phyloP scores from a whole-genome alignment of 2,888 invertebrate genomes.

The Zele albiditarsus region DNA sequence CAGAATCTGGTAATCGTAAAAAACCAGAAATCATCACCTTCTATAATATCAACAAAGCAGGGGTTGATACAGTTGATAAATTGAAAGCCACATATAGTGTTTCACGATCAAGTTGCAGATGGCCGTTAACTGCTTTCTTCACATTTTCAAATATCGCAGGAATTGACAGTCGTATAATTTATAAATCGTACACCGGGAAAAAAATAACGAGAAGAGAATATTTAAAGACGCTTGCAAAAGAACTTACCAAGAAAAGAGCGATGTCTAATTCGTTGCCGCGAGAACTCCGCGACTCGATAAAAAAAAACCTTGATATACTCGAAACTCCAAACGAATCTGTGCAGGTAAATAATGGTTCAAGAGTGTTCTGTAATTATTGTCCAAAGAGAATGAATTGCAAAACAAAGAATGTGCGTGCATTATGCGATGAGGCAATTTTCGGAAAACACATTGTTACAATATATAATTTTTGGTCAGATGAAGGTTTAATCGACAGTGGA shows the following conservation, averaged over 20 bases:
- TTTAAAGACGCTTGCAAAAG: background rate
- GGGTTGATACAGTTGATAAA: constrained; percentile 41
- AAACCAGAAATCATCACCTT: constrained; percentile 42
- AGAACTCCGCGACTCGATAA: background rate
- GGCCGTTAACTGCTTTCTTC: constrained; percentile 54
- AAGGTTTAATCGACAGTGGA: too few species aligned
- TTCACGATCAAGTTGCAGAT: constrained; percentile 57
- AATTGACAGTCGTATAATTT: constrained; percentile 49
- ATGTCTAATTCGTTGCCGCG: background rate
- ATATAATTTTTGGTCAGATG: too few species aligned
- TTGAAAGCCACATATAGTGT: constrained; percentile 20
- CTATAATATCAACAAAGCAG: constrained; percentile 42
- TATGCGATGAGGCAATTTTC: too few species aligned
- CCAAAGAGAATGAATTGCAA: too few species aligned
- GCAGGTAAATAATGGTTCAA: too few species aligned
- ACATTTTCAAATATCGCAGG: constrained; percentile 53
- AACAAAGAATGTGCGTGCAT: too few species aligned
- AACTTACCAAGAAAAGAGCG: background rate
- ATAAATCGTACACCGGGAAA: constrained; percentile 5
- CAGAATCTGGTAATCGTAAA: constrained; percentile 23
- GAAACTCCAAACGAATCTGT: background rate
- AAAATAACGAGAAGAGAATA: background rate
- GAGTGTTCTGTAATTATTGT: too few species aligned
- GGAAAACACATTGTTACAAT: too few species aligned
- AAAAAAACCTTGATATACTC: background rate